Percentiles rank a stretch among this genome's conserved stretches.
phyloP scores from a whole-genome alignment of 2,888 invertebrate species.

The Melinaea marsaeus region DNA sequence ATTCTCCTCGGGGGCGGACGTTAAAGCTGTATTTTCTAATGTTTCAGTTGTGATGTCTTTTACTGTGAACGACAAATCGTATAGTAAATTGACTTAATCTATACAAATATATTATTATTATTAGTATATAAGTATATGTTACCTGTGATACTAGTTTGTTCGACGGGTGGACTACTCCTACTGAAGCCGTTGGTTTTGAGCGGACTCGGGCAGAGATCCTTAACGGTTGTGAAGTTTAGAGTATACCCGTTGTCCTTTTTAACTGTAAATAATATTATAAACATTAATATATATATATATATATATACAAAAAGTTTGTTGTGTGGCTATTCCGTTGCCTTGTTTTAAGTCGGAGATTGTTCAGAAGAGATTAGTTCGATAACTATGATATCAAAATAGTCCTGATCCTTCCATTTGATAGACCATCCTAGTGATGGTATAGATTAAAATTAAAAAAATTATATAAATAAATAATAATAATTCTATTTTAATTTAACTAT shows the following conservation, averaged over 20 bases:
- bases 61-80: conserved; percentile 45
- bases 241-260: conserved; percentile 76
- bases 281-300: too few species aligned
- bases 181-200: conserved; percentile 71
- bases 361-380: too few species aligned
- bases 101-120: background rate
- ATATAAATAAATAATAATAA: too few species aligned
- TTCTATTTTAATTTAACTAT: too few species aligned
- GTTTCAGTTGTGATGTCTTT: conserved; percentile 74
- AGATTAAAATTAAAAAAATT: too few species aligned
- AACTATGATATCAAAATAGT: too few species aligned
- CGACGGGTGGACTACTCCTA: conserved; percentile 70
- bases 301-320: too few species aligned
- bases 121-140: conserved; percentile 15
- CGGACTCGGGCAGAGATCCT: conserved; percentile 73
- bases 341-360: too few species aligned
- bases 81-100: background rate
- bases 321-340: too few species aligned
- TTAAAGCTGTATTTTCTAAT: conserved; percentile 71
- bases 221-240: conserved; percentile 71
- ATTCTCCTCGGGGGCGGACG: conserved; percentile 68
- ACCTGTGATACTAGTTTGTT: conserved; percentile 74
- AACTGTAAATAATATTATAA: conserved; percentile 50
- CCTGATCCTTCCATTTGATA: too few species aligned
- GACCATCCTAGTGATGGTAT: too few species aligned